A percentile compares a stretch with the other conserved stretches of the same genome.
Evolutionary conservation across 2,888 invertebrate species (phyloP).

Genomic region (Heteropelma amictum): DNA sequence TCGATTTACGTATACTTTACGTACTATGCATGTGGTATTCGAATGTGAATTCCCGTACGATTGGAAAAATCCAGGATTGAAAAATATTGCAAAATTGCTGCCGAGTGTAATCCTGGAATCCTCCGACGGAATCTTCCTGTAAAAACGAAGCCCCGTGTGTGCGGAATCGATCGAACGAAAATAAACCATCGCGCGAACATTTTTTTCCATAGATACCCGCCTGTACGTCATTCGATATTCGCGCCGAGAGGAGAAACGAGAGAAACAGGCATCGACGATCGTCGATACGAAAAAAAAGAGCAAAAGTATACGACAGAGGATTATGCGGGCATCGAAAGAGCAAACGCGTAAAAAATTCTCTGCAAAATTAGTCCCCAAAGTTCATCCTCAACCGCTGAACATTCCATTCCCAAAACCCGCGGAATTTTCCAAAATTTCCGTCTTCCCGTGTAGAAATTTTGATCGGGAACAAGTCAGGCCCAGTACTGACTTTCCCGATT

Average conservation of each 20-base stretch:
- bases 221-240: conserved; percentile 28
- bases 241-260: conserved; percentile 7
- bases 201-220: conserved; percentile 7
- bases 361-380: too few species aligned
- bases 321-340: too few species aligned
- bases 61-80: background rate
- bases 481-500: too few species aligned
- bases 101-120: conserved; percentile 27
- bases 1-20: too few species aligned
- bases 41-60: background rate
- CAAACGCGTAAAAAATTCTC: too few species aligned
- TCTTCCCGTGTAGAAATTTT: too few species aligned
- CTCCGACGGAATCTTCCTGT: conserved; percentile 12
- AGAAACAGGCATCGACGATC: conserved; percentile 2
- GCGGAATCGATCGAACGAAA: conserved; percentile 27
- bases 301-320: background rate
- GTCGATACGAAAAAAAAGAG: conserved; percentile 24
- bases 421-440: too few species aligned
- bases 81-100: conserved; percentile 22
- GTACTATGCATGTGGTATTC: background rate
- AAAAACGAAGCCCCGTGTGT: conserved; percentile 9
- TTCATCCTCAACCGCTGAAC: too few species aligned
- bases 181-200: conserved; percentile 38
- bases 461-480: too few species aligned
- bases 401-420: too few species aligned